Base-by-base conservation (phyloP, 2,888 invertebrate genomes). In the Habrosyne pyritoides region DNA sequence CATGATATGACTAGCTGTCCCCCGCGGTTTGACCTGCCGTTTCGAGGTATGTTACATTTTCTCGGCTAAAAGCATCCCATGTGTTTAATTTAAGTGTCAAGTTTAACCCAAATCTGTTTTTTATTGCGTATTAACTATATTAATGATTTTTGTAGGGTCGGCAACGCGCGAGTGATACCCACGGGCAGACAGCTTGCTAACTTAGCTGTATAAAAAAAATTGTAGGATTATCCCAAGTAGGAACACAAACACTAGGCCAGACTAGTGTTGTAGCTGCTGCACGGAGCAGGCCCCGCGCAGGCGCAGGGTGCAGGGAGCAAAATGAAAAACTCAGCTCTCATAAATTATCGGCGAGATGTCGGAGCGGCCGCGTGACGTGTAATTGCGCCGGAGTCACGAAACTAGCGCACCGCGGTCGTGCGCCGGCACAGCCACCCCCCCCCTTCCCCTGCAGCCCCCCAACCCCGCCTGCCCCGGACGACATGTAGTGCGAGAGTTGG, bases 361-460 rank as follows among this genome's bases (percentile, higher is more conserved):
- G 64, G 67, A 56, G 75, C 70, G 67, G 73, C 73, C 71, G 79
- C 84, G 83, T 79, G 82, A 79, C 81, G 83, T 73, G 81, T 75
- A 79, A 80, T 81, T 79, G 83, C 75, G 67, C 68, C 66, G 73
- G 66, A 71, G 77, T 79, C 83, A 82, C 81, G 83, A 71, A 65
- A 65, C 70, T 70, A 63, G 71, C 71, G 67, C 75, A 42, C 42
- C 42, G 42, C 14, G 42, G 42, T 42, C 42, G 42, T 42, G 42
- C 60, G 62, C 54, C 56, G 60, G 63, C 61, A 56, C 59, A 57
- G 53, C 60, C 60, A 56, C 48, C 47, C 30, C 52, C 46, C 56
- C 56, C 53, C 55, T 46, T 63, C 50, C 50, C 28, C 54, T 60
- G 63, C 56, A 53, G 53, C 60, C 52, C 55, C 54, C 58, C 57